phyloP scores from a whole-genome alignment of 2,113 vertebrate species.

The Embiotoca jacksoni region DNA sequence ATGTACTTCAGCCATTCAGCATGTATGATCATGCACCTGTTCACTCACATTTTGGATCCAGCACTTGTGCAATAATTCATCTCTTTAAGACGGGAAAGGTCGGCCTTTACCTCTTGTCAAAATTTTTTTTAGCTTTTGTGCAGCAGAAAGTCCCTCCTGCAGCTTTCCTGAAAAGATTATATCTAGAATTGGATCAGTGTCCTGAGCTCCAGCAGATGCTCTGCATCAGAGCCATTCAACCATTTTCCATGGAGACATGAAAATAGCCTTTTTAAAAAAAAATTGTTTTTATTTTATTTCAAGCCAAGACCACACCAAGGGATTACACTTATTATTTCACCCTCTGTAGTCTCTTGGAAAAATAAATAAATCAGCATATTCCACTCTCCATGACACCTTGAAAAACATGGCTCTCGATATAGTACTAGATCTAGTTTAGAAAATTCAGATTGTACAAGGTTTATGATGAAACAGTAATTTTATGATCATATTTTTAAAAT shows the following conservation, averaged over 20 bases:
- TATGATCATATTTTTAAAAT: background rate
- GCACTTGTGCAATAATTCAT: background rate
- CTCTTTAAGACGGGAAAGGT: background rate
- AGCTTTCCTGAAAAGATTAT: constrained; percentile 40
- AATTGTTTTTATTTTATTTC: constrained; percentile 4
- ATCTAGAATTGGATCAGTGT: constrained; percentile 33
- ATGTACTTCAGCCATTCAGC: constrained; percentile 29
- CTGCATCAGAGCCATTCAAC: constrained; percentile 15
- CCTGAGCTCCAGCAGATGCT: constrained; percentile 32
- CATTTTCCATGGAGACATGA: constrained; percentile 14
- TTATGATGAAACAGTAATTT: background rate
- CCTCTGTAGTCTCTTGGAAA: background rate
- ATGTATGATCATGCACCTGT: constrained; percentile 43
- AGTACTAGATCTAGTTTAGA: background rate
- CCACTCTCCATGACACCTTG: background rate
- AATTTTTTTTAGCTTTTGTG: constrained; percentile 5
- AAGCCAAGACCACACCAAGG: constrained; percentile 24
- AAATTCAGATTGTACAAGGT: background rate
- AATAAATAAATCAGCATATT: background rate
- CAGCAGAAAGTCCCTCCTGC: constrained; percentile 12
- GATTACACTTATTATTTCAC: constrained; percentile 25
- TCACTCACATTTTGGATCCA: constrained; percentile 37
- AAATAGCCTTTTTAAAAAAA: too few species aligned
- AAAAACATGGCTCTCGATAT: background rate
- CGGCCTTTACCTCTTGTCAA: background rate